phyloP scores from a whole-genome alignment of 1,140 invertebrate genomes.

The Drosophila suzukii region DNA sequence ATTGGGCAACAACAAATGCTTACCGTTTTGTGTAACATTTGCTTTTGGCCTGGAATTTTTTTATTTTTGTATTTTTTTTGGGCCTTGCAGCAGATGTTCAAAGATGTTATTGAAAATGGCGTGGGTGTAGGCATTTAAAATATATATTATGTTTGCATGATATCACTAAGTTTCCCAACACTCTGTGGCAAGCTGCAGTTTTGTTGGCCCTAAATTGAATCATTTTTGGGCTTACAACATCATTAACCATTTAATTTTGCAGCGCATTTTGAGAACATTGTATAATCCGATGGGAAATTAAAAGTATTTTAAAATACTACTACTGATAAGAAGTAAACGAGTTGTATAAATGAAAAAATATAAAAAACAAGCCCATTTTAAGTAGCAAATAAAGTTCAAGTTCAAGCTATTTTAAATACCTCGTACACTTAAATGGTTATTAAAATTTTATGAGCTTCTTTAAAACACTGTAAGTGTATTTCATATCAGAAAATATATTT shows the following conservation, averaged over 20 bases:
- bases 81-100: constrained; percentile 10
- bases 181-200: constrained; percentile 15
- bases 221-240: background rate
- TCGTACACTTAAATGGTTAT: too few species aligned
- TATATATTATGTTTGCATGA: constrained; percentile 27
- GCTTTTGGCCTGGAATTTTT: constrained; percentile 15
- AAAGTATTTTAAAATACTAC: too few species aligned
- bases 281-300: too few species aligned
- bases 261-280: background rate
- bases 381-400: too few species aligned
- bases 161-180: constrained; percentile 7
- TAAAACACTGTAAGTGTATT: too few species aligned
- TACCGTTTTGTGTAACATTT: constrained; percentile 31
- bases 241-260: background rate
- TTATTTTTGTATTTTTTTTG: background rate
- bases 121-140: constrained; percentile 22
- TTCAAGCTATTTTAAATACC: too few species aligned
- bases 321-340: too few species aligned
- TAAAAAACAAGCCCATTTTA: too few species aligned
- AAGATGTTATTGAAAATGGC: constrained; percentile 24
- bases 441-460: too few species aligned
- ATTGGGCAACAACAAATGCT: constrained; percentile 45
- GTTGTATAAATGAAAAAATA: too few species aligned
- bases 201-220: background rate
- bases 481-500: too few species aligned